A percentile compares a stretch with the other conserved stretches of the same genome.
Evolutionary conservation across 2,797 vertebrate genomes (phyloP).

Genomic region (Thripadectes ignobilis): DNA sequence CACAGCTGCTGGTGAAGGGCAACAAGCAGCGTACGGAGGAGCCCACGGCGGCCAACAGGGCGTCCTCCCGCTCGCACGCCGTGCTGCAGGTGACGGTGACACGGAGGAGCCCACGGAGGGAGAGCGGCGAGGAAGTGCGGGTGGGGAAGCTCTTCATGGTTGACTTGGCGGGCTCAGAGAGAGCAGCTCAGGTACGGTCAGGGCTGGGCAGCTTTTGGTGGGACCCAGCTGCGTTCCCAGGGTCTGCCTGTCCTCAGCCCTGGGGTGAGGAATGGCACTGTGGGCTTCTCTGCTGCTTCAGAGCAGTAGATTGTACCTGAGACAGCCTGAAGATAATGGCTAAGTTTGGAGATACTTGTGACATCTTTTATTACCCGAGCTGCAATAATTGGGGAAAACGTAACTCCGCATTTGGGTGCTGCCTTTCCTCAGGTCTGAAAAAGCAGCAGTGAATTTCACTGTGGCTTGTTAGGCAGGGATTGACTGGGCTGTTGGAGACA

Average conservation of each 20-base stretch:
- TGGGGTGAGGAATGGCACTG: not conserved
- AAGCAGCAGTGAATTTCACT: not conserved
- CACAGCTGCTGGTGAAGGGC: slow-evolving; percentile 69
- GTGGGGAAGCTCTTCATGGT: slow-evolving; percentile 73
- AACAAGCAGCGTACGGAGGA: slow-evolving; percentile 72
- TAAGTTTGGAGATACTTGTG: not conserved
- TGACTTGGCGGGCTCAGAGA: slow-evolving; percentile 70
- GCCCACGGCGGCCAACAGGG: slow-evolving; percentile 69
- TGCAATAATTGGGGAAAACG: not conserved
- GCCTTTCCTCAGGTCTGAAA: not conserved
- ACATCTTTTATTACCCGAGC: not conserved
- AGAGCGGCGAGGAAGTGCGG: not conserved
- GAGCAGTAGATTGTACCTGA: not conserved
- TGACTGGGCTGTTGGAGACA: not conserved
- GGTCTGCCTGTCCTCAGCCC: not conserved
- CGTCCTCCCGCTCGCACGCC: slow-evolving; percentile 63
- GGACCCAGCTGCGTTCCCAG: not conserved
- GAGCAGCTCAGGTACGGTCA: slow-evolving; percentile 68
- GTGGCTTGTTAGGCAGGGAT: not conserved
- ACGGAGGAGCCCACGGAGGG: not conserved
- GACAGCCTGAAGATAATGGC: not conserved
- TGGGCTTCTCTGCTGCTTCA: not conserved
- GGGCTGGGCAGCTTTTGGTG: not conserved
- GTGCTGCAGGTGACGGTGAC: slow-evolving; percentile 72
- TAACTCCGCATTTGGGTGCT: not conserved